phyloP scores from a whole-genome alignment of 2,113 vertebrate species.

The Oryzias woworae region DNA sequence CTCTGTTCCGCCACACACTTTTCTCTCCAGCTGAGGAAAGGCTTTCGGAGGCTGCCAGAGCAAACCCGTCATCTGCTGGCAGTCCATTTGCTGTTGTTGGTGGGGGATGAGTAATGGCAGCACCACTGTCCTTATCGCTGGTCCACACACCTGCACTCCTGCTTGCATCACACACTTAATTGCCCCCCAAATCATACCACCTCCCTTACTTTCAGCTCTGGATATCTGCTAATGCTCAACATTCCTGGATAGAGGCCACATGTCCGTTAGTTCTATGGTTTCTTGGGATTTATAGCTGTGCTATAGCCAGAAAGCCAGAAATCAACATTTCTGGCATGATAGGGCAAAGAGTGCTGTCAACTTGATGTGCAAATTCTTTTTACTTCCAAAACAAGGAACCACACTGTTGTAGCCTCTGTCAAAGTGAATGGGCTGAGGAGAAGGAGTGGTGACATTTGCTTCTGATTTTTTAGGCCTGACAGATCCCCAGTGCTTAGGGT shows the following conservation, averaged over 20 bases:
- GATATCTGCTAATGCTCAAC: conserved; percentile 80
- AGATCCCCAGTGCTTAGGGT: conserved; percentile 36
- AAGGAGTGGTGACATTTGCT: conserved; percentile 39
- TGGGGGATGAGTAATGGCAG: conserved; percentile 79
- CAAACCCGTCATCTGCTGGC: conserved; percentile 68
- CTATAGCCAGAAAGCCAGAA: conserved; percentile 31
- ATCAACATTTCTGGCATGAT: conserved; percentile 19
- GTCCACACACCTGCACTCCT: conserved; percentile 81
- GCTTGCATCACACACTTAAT: conserved; percentile 79
- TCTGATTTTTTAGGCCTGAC: conserved; percentile 31
- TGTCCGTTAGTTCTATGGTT: conserved; percentile 67
- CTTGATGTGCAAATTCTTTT: conserved; percentile 9
- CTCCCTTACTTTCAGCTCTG: conserved; percentile 53
- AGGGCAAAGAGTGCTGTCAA: conserved; percentile 15
- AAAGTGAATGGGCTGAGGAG: conserved; percentile 5
- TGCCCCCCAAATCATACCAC: conserved; percentile 57
- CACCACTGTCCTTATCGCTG: conserved; percentile 74
- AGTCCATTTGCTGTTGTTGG: conserved; percentile 77
- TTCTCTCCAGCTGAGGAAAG: conserved; percentile 58
- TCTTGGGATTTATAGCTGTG: conserved; percentile 61
- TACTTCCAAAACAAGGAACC: conserved; percentile 1
- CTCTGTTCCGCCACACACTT: conserved; percentile 66
- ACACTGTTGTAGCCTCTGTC: conserved; percentile 5
- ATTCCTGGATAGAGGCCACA: conserved; percentile 73
- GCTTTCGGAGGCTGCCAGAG: conserved; percentile 73